Base-by-base conservation (phyloP, 2,888 invertebrate species). In the Papilio demoleus region DNA sequence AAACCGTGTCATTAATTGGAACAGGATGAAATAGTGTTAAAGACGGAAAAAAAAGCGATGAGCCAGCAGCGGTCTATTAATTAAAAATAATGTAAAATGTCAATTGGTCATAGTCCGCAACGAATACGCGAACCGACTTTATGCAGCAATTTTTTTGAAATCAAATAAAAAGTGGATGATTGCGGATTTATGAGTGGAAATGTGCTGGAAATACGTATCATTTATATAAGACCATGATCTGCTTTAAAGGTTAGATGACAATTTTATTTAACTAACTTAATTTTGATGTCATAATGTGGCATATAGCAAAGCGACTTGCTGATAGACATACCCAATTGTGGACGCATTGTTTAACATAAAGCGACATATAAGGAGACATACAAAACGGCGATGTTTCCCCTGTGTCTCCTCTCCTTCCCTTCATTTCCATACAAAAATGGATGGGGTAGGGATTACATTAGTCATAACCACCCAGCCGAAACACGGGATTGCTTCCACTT, bases 61-160 rank as follows among this genome's bases (percentile, higher is more conserved):
- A 60, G 24, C 50, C 34, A 31, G 31, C 50, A 24, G 14, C 14
- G n/a, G 60, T 67, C 66, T 14, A 67, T 67, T 67, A 67, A 61
- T 67, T 67, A 67, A 67, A 67, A 67, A 34, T 60, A 67, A 67
- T 53, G 53, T 61, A 24, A 67, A 67, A 67, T 67, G 67, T 67
- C 67, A 61, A 67, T 67, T 61, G 67, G 50, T 53, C 36, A 40
- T 53, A 61, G 53, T 36, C n/a, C 40, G 31, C 8, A 34, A 53
- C 47, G 19, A 47, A 53, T n/a, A 24, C 24, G 24, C 50, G 24
- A 12, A 12, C 12, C 50, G n/a, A 14, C 50, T 53, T 53, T 38
- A 24, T 14, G 63, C 36, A 24, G 17, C 31, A 63, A 17, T 36
- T 50, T 27, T 6, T 4, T 63, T 63, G 50, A 5, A 63, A 63